Conservation (phyloP, 2,113 vertebrate species). For the Syngnathus floridae region DNA sequence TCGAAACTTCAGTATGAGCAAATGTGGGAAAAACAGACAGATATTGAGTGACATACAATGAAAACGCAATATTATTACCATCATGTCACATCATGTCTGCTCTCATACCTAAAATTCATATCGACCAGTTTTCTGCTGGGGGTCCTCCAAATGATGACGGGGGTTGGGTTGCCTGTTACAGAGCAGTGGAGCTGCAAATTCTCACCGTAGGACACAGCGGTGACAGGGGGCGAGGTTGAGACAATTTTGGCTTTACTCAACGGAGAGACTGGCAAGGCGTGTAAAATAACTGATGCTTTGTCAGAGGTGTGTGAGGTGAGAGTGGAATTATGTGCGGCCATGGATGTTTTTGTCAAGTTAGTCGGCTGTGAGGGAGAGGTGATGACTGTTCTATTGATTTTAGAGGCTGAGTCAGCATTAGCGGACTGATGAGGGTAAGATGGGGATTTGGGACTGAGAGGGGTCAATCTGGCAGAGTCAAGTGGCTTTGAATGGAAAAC, state of each 20-base stretch:
- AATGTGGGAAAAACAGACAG: conserved; percentile 12
- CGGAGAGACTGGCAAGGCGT: conserved; percentile 28
- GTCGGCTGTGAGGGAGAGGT: conserved; percentile 24
- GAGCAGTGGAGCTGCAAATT: conserved; percentile 77
- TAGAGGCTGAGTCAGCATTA: conserved; percentile 19
- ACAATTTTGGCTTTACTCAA: conserved; percentile 77
- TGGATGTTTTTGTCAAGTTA: conserved; percentile 23
- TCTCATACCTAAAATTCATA: conserved; percentile 77
- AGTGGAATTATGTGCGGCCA: conserved; percentile 25
- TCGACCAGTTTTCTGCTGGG: conserved; percentile 82
- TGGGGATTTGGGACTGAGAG: conserved; percentile 12
- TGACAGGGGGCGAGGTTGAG: conserved; percentile 73
- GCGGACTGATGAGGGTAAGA: conserved; percentile 2
- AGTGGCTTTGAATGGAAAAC: conserved; percentile 22
- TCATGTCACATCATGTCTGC: not conserved
- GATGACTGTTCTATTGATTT: conserved; percentile 39
- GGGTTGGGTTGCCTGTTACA: conserved; percentile 81
- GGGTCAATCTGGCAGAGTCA: conserved; percentile 20
- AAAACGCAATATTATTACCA: conserved; percentile 24
- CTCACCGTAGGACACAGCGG: conserved; percentile 71
- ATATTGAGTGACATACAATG: not conserved
- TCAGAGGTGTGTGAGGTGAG: conserved; percentile 28
- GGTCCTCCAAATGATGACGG: conserved; percentile 85
- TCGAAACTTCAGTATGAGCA: conserved; percentile 69
- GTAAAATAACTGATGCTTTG: conserved; percentile 25